Conservation (phyloP, 2,113 vertebrate species). For the Gorilla gorilla region DNA sequence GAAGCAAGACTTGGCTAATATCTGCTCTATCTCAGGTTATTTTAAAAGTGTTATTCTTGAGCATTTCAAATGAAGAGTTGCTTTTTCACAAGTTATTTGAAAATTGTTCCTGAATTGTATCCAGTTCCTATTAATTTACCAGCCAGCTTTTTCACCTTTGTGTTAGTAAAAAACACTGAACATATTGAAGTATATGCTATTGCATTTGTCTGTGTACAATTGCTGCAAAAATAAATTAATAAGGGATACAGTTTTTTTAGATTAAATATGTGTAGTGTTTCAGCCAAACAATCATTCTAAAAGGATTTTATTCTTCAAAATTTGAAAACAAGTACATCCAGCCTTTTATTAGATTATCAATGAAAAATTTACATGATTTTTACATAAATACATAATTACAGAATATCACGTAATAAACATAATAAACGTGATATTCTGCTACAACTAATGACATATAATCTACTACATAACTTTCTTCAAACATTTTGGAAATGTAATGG, state of each 20-base stretch:
- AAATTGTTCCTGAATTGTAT: neutral
- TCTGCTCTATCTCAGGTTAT: neutral
- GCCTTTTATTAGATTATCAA: neutral
- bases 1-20: neutral
- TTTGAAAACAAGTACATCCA: neutral
- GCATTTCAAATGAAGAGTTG: neutral
- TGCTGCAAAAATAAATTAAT: slow-evolving; percentile 43
- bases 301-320: slow-evolving; percentile 21
- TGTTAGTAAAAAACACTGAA: neutral
- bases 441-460: neutral
- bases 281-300: neutral
- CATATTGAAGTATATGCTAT: neutral
- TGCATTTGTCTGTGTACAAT: neutral
- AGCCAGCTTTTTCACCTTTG: neutral
- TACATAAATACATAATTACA: too few species aligned
- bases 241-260: neutral
- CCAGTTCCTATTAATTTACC: neutral
- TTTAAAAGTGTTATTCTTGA: neutral
- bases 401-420: neutral
- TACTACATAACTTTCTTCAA: slow-evolving; percentile 39
- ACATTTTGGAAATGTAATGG: slow-evolving; percentile 27
- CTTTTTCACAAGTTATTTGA: slow-evolving; percentile 15
- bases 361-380: neutral
- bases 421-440: slow-evolving; percentile 25
- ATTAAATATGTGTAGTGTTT: slow-evolving; percentile 3